Evolutionary conservation across 1,140 invertebrate species (phyloP).

Genomic region (Geopemphigus sp.): DNA sequence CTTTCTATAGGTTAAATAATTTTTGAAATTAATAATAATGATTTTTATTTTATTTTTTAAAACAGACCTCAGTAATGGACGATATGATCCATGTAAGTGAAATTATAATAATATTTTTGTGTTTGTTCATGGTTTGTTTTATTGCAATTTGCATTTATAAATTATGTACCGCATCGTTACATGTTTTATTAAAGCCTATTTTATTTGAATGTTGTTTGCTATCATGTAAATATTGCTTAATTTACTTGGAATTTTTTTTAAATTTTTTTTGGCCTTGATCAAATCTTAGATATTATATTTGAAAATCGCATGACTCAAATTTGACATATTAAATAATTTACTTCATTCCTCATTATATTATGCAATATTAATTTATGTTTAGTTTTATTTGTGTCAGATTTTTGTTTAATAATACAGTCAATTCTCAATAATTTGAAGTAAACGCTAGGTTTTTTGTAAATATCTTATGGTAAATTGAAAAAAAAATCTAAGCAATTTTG

Average conservation of each 20-base stretch:
- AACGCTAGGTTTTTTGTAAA: no score
- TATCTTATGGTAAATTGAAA: no score
- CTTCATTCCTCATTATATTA: background rate
- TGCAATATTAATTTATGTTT: background rate
- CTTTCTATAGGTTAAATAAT: background rate
- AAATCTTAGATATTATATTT: conserved; percentile 5
- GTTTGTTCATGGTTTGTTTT: conserved; percentile 38
- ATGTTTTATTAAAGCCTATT: conserved; percentile 46
- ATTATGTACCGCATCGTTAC: conserved; percentile 38
- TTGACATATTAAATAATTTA: conserved; percentile 3
- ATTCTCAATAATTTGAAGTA: no score
- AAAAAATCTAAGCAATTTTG: no score
- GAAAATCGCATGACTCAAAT: conserved; percentile 22
- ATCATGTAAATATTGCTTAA: conserved; percentile 32
- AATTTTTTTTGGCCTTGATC: conserved; percentile 2
- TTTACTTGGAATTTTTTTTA: background rate
- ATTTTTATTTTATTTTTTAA: conserved; percentile 47
- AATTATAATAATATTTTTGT: conserved; percentile 30
- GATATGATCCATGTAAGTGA: conserved; percentile 43
- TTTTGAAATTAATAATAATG: conserved; percentile 33
- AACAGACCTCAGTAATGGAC: conserved; percentile 41
- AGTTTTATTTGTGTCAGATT: background rate
- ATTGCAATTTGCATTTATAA: conserved; percentile 43
- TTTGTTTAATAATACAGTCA: no score
- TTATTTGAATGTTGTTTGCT: conserved; percentile 28